Evolutionary conservation across 2,113 vertebrate species (phyloP), one percentile per base, ranked within the genome.

Genomic region (Euleptes europaea): DNA sequence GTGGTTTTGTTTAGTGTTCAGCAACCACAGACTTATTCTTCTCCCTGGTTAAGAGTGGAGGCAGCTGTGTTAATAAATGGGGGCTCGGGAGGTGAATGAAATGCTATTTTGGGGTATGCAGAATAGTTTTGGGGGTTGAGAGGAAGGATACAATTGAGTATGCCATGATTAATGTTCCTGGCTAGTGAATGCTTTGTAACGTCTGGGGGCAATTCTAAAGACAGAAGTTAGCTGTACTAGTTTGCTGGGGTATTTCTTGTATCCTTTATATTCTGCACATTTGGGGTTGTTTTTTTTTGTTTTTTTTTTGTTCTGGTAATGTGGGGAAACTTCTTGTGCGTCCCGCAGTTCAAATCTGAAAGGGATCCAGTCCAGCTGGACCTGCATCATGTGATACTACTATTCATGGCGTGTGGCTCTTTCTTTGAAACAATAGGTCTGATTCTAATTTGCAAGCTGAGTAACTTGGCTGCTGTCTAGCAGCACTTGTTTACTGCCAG

Each of bases 11-110:
- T 95, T 94, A 94, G 89, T 85, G 91, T 90, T 86, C 84, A 90
- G 84, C 90, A 88, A 93, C 90, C 86, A 82, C 85, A 92, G 91
- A 90, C 86, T 94, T 93, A 90, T 87, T 88, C 78, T 91, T 81
- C 91, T 83, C 80, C 91, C 86, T 87, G 87, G 87, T 91, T 92
- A 90, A 88, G 87, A 91, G 82, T 86, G 70, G 91, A 93, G 90
- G 93, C 91, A 95, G 94, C 91, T 94, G 94, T 95, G 84, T 87
- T 94, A 94, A 94, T 94, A 93, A 94, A 90, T 84, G 87, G 89
- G 89, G 87, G 77, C 40, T 85, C 91, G 72, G 78, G 92, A 91
- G 67, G 76, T 91, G 82, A 65, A 88, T 91, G 86, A 87, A 88
- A 84, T 82, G 42, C 76, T 88, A 2, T 90, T 93, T 84, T 71